phyloP scores from a whole-genome alignment of 2,797 vertebrate species.

The Scleropages formosus region DNA sequence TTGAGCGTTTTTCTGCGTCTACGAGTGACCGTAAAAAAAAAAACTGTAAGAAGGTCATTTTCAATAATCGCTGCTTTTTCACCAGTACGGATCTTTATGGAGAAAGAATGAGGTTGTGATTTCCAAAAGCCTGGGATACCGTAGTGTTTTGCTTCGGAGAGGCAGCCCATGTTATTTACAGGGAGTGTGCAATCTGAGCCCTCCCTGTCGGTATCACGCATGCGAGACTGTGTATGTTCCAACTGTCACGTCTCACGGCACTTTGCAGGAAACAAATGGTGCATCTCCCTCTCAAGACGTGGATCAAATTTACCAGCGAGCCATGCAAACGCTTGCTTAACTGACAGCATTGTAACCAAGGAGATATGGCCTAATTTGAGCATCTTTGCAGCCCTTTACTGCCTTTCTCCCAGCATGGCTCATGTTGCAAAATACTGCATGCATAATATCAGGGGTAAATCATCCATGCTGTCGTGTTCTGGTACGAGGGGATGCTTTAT shows the following conservation, averaged over 20 bases:
- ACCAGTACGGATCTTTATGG: no score
- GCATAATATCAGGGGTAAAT: background rate
- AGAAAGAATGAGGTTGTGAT: no score
- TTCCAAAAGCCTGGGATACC: no score
- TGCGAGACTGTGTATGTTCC: background rate
- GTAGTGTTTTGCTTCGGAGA: no score
- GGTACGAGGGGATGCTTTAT: background rate
- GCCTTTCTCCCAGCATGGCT: background rate
- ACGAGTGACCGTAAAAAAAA: no score
- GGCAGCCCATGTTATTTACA: constrained; percentile 1
- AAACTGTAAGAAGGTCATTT: no score
- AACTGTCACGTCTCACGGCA: background rate
- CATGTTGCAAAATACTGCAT: background rate
- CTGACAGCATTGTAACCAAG: constrained; percentile 20
- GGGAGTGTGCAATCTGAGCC: background rate
- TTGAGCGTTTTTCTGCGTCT: no score
- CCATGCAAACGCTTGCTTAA: background rate
- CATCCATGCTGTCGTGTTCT: background rate
- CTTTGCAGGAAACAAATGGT: constrained; percentile 4
- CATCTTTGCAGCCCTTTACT: background rate
- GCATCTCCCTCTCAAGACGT: background rate
- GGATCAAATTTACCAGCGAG: background rate
- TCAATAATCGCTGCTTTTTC: no score
- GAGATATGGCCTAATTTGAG: constrained; percentile 21
- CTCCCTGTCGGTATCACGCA: background rate